Base-by-base conservation (phyloP, 2,888 invertebrate genomes). In the Cheilosia pagana region DNA sequence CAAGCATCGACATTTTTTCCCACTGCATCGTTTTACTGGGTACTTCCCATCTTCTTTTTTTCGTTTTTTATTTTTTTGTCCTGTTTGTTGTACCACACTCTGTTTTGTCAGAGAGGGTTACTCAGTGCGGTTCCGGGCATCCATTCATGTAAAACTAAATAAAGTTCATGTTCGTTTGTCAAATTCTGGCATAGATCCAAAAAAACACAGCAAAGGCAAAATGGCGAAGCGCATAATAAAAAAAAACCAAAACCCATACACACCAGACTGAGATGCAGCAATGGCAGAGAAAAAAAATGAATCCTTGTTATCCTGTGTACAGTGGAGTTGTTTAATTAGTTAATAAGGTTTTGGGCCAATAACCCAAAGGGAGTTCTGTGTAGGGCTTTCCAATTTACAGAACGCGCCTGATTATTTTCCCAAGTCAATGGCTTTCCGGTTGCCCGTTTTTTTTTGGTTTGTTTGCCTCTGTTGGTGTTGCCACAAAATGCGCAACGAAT, bases 121-220 rank as follows among this genome's bases (percentile, higher is more conserved):
- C 65, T 75, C 70, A 81, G 79, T 85, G 79, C 75, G 85, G 85
- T 85, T 85, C 79, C 85, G 85, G 85, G 75, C 81, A 85, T 85
- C 85, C 81, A 81, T 85, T 85, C 81, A 85, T 85, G 85, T 85
- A 85, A 85, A 85, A 81, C 85, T 75, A 85, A 85, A 85, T 85
- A 85, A 79, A 85, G 85, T 85, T 85, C 85, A 85, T 81, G 85
- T 85, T 85, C 85, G 85, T 85, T 85, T 85, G 85, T 85, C 79
- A 85, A 85, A 81, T 76, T 76, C 81, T 85, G 85, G 85, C 85
- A 76, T 62, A 81, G 76, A 79, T 85, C 85, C 85, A 85, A 79
- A 85, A 85, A 67, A 72, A 76, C 62, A 70, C 62, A 83, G 68
- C 72, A 78, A 60, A 83, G 74, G 60, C 75, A 81, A 76, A 75